Conservation (phyloP, 2,888 invertebrate genomes). For the Cosmopolites sordidus region DNA sequence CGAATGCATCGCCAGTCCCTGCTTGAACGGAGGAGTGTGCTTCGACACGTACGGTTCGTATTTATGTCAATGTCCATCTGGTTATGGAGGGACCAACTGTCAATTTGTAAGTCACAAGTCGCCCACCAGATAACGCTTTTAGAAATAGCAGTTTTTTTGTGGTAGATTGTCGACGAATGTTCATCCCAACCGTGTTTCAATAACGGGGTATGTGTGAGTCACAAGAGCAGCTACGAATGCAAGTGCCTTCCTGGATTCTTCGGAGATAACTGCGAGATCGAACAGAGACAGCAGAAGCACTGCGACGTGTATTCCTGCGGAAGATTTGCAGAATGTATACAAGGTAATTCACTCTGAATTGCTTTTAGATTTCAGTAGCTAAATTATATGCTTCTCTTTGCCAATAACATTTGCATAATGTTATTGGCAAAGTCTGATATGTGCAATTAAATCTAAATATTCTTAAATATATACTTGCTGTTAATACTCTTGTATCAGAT, state of each 20-base stretch:
- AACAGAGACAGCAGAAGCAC: constrained; percentile 44
- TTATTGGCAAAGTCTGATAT: no score
- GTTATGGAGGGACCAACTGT: constrained; percentile 78
- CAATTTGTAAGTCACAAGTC: constrained; percentile 54
- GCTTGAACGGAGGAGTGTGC: constrained; percentile 70
- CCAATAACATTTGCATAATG: no score
- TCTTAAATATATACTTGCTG: no score
- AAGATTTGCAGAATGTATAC: constrained; percentile 62
- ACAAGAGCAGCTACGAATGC: constrained; percentile 54
- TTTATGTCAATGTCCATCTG: constrained; percentile 71
- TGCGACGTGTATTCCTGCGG: constrained; percentile 59
- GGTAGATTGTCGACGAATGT: constrained; percentile 55
- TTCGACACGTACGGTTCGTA: constrained; percentile 80
- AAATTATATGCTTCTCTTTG: neutral
- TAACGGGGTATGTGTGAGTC: constrained; percentile 58
- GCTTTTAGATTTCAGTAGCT: neutral
- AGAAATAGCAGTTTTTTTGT: constrained; percentile 1
- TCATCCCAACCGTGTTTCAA: constrained; percentile 58
- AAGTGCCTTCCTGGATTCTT: constrained; percentile 53
- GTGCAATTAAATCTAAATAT: no score
- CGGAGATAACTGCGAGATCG: constrained; percentile 53
- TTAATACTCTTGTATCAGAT: no score
- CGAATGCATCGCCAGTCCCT: constrained; percentile 70
- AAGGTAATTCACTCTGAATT: constrained; percentile 35
- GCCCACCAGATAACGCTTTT: neutral